These are phyloP conservation scores for Scyliorhinus canicula DNA, from an alignment of 2,797 vertebrate species.

Conservation along the genomic window DNA sequence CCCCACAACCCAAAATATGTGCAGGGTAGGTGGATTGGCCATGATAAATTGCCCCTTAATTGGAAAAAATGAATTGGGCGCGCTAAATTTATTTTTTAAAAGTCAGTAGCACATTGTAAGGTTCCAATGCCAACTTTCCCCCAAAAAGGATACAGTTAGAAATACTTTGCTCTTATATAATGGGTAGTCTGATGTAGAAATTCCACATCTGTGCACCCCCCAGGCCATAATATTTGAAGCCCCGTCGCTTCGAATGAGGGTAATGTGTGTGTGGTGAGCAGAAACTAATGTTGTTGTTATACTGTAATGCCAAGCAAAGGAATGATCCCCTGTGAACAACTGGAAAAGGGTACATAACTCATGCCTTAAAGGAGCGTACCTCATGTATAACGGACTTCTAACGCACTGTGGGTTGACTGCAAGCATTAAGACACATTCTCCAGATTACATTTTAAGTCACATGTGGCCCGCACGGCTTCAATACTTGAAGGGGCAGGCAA, in stretches of 20 bases:
- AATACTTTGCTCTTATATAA: not conserved
- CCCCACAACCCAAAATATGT: too few relatives aligned
- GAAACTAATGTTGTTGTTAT: not conserved
- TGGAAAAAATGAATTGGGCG: too few relatives aligned
- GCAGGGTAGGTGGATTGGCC: too few relatives aligned
- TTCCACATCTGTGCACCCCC: not conserved
- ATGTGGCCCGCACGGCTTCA: not conserved
- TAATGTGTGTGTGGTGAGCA: not conserved
- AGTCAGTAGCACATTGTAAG: not conserved
- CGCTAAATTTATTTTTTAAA: too few relatives aligned
- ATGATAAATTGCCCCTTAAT: too few relatives aligned
- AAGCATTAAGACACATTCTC: not conserved
- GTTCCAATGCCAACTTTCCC: not conserved
- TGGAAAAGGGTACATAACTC: not conserved
- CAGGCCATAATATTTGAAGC: not conserved
- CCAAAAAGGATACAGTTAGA: not conserved
- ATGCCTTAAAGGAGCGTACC: not conserved
- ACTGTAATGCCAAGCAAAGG: not conserved
- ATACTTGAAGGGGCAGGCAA: not conserved
- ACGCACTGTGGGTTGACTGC: not conserved
- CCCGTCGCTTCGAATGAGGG: not conserved
- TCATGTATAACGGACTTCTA: not conserved
- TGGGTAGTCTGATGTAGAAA: not conserved
- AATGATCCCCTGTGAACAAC: not conserved
- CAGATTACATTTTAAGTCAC: not conserved